A percentile compares a stretch with the other conserved stretches of the same genome.
Conservation (phyloP, 1,140 invertebrate genomes). For the Protaetia brevitarsis region DNA sequence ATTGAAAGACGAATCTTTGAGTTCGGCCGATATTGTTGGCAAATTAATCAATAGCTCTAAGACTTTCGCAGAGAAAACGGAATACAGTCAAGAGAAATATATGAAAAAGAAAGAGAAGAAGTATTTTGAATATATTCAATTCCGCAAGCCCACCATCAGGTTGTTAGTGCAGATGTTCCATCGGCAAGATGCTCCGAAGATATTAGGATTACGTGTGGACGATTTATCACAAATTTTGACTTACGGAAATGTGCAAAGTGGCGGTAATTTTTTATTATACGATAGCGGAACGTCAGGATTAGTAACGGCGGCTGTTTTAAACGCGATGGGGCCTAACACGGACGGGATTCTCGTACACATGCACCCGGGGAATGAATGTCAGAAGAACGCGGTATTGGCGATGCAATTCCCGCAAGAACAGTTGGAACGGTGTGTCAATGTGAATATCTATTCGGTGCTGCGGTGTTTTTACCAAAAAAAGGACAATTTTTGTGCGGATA, state of each 20-base stretch:
- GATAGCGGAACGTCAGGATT: conserved; percentile 84
- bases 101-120: conserved; percentile 91
- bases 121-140: conserved; percentile 76
- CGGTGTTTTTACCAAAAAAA: conserved; percentile 59
- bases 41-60: conserved; percentile 85
- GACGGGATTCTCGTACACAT: conserved; percentile 68
- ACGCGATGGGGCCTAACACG: conserved; percentile 63
- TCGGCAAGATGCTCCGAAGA: conserved; percentile 69
- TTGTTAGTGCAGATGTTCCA: conserved; percentile 77
- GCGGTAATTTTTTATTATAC: conserved; percentile 73
- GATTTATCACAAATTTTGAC: conserved; percentile 83
- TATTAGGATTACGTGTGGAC: conserved; percentile 78
- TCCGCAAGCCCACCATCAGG: conserved; percentile 71
- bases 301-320: conserved; percentile 75
- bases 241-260: conserved; percentile 72
- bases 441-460: conserved; percentile 71
- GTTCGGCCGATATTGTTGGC: conserved; percentile 79
- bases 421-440: conserved; percentile 60
- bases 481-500: conserved; percentile 29
- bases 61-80: conserved; percentile 83
- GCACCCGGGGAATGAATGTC: conserved; percentile 74
- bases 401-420: conserved; percentile 74
- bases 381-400: conserved; percentile 71
- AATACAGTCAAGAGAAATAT: conserved; percentile 92
- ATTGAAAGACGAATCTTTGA: conserved; percentile 69